phyloP scores from a whole-genome alignment of 2,113 vertebrate genomes.

The Stercorarius parasiticus region DNA sequence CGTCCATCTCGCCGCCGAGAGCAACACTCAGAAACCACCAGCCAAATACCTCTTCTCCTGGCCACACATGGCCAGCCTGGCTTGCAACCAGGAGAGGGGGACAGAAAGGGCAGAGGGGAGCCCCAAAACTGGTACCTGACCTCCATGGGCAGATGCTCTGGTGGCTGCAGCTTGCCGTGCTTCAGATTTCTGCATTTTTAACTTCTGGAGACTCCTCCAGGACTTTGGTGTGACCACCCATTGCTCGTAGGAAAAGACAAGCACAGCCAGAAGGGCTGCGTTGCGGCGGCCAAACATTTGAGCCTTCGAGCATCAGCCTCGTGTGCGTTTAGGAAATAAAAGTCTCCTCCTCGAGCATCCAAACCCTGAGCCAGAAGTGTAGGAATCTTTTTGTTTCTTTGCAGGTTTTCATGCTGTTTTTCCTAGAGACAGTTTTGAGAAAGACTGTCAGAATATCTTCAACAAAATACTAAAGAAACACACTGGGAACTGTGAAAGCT shows the following conservation, averaged over 20 bases:
- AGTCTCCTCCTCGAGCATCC: neutral
- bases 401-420: slow-evolving; percentile 37
- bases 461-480: slow-evolving; percentile 53
- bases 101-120: neutral
- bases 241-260: neutral
- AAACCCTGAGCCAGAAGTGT: neutral
- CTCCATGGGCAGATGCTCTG: neutral
- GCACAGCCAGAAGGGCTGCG: neutral
- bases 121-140: neutral
- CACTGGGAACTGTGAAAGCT: slow-evolving; percentile 63
- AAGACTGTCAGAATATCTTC: slow-evolving; percentile 57
- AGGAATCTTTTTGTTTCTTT: slow-evolving; percentile 42
- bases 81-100: neutral
- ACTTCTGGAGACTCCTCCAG: neutral
- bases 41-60: neutral
- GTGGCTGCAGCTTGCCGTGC: neutral
- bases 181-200: neutral
- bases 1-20: neutral
- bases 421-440: slow-evolving; percentile 64
- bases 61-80: neutral
- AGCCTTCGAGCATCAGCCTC: neutral
- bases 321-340: neutral
- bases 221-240: neutral
- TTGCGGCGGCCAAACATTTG: fast-evolving
- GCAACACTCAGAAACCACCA: neutral